Percentiles rank a stretch among this genome's conserved stretches.
Evolutionary conservation across 2,888 invertebrate species (phyloP).

Genomic region (Rhopalosiphum nymphaeae): DNA sequence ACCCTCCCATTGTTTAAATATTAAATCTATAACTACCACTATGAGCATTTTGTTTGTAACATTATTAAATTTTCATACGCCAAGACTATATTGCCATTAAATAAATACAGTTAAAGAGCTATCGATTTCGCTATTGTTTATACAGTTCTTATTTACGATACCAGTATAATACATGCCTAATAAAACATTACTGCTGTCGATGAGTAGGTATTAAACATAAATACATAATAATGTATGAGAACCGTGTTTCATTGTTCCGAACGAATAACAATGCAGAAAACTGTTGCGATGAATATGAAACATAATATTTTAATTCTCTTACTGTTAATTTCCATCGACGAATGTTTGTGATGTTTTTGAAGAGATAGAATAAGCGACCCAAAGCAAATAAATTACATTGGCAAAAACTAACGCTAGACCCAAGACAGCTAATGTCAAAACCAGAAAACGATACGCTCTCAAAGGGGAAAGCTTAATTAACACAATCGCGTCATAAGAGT

Average conservation of each 20-base stretch:
- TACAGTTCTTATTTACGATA: not conserved
- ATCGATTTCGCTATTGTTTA: not conserved
- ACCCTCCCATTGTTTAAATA: not conserved
- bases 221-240: not conserved
- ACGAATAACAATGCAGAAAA: not conserved
- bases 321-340: not conserved
- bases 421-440: slow-evolving; percentile 31
- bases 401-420: slow-evolving; percentile 24
- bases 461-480: slow-evolving; percentile 7
- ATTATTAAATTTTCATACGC: not conserved
- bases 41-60: not conserved
- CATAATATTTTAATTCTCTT: not conserved
- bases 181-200: not conserved
- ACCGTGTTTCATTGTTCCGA: not conserved
- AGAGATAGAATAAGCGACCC: not conserved
- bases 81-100: not conserved
- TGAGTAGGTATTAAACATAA: not conserved
- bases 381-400: slow-evolving; percentile 20
- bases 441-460: slow-evolving; percentile 17
- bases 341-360: not conserved
- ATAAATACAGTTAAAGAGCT: not conserved
- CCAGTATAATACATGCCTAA: not conserved
- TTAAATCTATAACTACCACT: not conserved
- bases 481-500: not conserved
- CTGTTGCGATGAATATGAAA: not conserved